Evolutionary conservation across 2,888 invertebrate species (phyloP), one percentile per base, ranked within the genome.

Genomic region (Elysia crispata): DNA sequence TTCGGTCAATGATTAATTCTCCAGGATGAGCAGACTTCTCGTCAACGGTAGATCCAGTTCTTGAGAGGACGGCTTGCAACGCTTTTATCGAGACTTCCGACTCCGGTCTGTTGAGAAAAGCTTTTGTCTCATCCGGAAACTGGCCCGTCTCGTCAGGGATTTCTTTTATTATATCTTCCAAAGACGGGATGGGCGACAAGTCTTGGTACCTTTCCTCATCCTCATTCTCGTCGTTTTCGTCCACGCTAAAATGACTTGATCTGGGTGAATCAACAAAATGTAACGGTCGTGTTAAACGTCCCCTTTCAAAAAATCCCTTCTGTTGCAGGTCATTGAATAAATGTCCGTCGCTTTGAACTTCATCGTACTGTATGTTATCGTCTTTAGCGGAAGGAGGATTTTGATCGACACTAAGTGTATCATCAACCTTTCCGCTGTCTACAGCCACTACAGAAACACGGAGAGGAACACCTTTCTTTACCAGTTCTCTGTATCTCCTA

Each of bases 91-190:
- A 83, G 62, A 77, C 30, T 54, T 82, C 81, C 6, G 83, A 81
- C 20, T 81, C 82, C n/a, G 83, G 82, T 25, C 82, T 74, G 57
- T 82, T 82, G 28, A 84, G 73, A 60, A 84, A 82, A 0, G 81
- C 76, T 28, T 75, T 81, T 41, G 81, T 78, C 73, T 82, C 83
- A 28, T 84, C 83, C 30, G 76, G 57, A 23, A 64, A 75, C 11
- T 66, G 20, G n/a, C 79, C 79, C 13, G 85, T 81, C 60, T 86
- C 84, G 28, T 85, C 86, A 6, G 89, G 89, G 28, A 84, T 85
- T 83, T 89, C 89, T 70, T 86, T 84, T 5, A 89, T 86, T 57
- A 89, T 86, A 49, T 89, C 87, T 69, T 89, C 87, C 28, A 89
- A 76, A 18, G 79, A 79, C 13, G 82, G 82, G 33, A 81, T 76